phyloP scores from a whole-genome alignment of 1,140 invertebrate species.

The Zaprionus camerounensis region DNA sequence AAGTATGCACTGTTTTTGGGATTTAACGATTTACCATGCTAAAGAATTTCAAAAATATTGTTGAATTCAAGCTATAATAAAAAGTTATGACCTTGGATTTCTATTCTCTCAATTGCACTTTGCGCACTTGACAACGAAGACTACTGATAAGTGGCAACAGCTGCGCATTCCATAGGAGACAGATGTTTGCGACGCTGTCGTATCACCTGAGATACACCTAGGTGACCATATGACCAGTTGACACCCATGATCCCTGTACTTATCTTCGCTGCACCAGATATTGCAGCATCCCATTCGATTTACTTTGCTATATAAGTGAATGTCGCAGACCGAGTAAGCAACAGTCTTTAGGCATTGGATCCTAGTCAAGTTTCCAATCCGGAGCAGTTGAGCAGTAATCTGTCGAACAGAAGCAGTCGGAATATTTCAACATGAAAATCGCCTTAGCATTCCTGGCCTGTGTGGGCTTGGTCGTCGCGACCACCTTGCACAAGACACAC shows the following conservation, averaged over 20 bases:
- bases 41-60: too few species aligned
- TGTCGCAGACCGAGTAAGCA: conserved; percentile 24
- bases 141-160: conserved; percentile 20
- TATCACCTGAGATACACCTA: conserved; percentile 46
- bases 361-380: conserved; percentile 60
- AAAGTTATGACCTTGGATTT: background rate
- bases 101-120: conserved; percentile 34
- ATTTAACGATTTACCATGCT: too few species aligned
- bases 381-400: conserved; percentile 65
- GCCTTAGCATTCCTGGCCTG: conserved; percentile 72
- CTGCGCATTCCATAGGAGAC: conserved; percentile 16
- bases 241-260: conserved; percentile 1
- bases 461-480: conserved; percentile 67
- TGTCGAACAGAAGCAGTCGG: conserved; percentile 6
- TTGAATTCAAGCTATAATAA: too few species aligned
- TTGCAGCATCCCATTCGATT: background rate
- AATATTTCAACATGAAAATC: conserved; percentile 66
- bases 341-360: conserved; percentile 83
- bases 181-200: conserved; percentile 28
- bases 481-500: conserved; percentile 56
- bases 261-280: conserved; percentile 4
- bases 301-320: conserved; percentile 53
- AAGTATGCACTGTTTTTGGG: background rate
- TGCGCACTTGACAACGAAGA: conserved; percentile 39
- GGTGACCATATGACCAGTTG: conserved; percentile 8